Evolutionary conservation across 2,113 vertebrate genomes (phyloP).

Genomic region (Guaruba guarouba): DNA sequence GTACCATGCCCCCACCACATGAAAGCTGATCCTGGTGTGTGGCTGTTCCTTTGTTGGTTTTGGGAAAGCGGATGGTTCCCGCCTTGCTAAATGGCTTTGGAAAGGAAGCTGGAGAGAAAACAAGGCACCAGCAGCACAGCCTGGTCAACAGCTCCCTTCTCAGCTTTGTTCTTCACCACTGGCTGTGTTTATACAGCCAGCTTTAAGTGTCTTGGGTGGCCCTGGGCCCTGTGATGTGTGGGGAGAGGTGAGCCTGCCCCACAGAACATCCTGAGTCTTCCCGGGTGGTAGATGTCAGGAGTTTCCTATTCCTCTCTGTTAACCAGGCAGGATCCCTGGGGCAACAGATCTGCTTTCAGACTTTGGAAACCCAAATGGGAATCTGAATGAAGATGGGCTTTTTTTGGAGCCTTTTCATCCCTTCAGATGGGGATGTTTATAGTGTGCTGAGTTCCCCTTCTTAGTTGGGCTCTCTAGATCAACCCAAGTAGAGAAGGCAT

Average conservation of each 20-base stretch:
- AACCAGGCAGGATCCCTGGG: neutral
- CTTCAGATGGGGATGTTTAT: neutral
- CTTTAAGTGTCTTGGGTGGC: constrained; percentile 30
- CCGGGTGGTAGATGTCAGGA: neutral
- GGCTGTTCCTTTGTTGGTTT: neutral
- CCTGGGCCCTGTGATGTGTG: neutral
- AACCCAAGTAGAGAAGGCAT: neutral
- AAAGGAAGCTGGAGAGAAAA: neutral
- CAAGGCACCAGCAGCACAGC: neutral
- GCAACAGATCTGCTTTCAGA: neutral
- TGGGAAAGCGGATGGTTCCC: fast-evolving
- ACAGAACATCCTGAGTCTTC: neutral
- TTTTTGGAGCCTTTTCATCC: neutral
- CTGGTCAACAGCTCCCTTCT: neutral
- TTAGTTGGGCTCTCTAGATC: neutral
- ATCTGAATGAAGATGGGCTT: neutral
- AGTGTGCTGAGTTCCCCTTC: neutral
- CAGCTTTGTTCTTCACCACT: neutral
- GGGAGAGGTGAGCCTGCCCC: neutral
- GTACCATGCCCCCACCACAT: neutral
- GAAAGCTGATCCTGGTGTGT: neutral
- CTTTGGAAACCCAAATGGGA: neutral
- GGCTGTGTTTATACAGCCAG: neutral
- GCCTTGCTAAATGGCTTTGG: neutral
- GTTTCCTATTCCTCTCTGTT: neutral